These are phyloP conservation scores for Thymallus thymallus DNA, from an alignment of 2,113 vertebrate genomes.

Conservation along the genomic window DNA sequence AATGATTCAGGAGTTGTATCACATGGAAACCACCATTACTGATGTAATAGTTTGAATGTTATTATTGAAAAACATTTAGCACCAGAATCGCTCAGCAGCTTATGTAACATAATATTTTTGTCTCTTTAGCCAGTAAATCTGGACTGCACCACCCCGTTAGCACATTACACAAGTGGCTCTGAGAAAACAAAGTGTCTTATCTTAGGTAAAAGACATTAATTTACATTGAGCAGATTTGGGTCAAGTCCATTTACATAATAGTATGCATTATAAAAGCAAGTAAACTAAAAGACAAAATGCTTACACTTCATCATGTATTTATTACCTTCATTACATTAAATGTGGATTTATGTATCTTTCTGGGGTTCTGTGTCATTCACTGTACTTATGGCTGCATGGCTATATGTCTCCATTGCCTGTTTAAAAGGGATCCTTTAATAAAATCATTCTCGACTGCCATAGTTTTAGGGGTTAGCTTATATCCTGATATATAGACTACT, in stretches of 20 bases:
- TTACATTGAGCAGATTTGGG: slow-evolving; percentile 72
- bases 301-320: slow-evolving; percentile 66
- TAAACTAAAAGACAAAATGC: slow-evolving; percentile 65
- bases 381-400: slow-evolving; percentile 12
- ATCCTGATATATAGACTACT: background rate
- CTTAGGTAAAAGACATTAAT: slow-evolving; percentile 76
- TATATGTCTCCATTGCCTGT: background rate
- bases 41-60: slow-evolving; percentile 46
- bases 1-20: slow-evolving; percentile 56
- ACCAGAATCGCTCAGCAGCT: slow-evolving; percentile 48
- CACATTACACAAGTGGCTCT: slow-evolving; percentile 52
- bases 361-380: slow-evolving; percentile 36
- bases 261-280: slow-evolving; percentile 69
- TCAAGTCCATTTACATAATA: slow-evolving; percentile 75
- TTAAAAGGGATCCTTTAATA: slow-evolving; percentile 5
- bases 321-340: slow-evolving; percentile 58
- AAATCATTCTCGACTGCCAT: background rate
- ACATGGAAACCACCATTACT: slow-evolving; percentile 48
- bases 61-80: slow-evolving; percentile 56
- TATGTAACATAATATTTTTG: slow-evolving; percentile 64
- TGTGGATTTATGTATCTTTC: slow-evolving; percentile 54
- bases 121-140: slow-evolving; percentile 55
- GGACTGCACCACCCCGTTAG: slow-evolving; percentile 48
- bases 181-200: slow-evolving; percentile 51
- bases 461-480: slow-evolving; percentile 10